phyloP scores from a whole-genome alignment of 2,888 invertebrate genomes.

The Carpatolechia fugitivella region DNA sequence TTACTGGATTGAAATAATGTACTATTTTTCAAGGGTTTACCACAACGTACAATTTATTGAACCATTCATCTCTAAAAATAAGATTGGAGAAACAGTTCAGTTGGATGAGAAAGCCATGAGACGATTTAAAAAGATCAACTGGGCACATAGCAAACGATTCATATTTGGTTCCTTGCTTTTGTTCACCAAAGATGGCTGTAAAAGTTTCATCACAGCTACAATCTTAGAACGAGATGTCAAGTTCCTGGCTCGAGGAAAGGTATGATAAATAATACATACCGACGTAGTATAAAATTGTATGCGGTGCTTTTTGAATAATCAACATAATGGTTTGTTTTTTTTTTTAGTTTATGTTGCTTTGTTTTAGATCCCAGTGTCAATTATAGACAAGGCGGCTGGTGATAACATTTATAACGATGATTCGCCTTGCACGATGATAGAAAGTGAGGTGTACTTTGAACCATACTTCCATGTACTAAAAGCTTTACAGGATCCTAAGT shows the following conservation, averaged over 20 bases:
- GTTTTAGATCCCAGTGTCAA: slow-evolving; percentile 53
- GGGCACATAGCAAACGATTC: slow-evolving; percentile 76
- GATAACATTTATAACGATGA: slow-evolving; percentile 37
- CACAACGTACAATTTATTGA: slow-evolving; percentile 58
- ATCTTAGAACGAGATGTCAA: slow-evolving; percentile 78
- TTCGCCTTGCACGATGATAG: slow-evolving; percentile 80
- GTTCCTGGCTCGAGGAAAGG: slow-evolving; percentile 48
- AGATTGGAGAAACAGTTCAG: slow-evolving; percentile 53
- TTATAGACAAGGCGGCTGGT: slow-evolving; percentile 30
- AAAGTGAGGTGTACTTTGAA: slow-evolving; percentile 89
- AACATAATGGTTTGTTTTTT: background rate
- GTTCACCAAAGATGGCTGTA: slow-evolving; percentile 84
- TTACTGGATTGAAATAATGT: background rate
- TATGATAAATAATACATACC: slow-evolving; percentile 29
- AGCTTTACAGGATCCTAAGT: slow-evolving; percentile 80
- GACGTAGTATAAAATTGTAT: no score
- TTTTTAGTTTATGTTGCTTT: background rate
- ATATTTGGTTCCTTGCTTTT: slow-evolving; percentile 85
- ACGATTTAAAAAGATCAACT: slow-evolving; percentile 53
- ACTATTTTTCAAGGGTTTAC: slow-evolving; percentile 45
- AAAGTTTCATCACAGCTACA: slow-evolving; percentile 82
- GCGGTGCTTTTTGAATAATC: background rate
- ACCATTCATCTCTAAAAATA: slow-evolving; percentile 50
- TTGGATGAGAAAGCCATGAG: slow-evolving; percentile 42
- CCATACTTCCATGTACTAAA: slow-evolving; percentile 86